phyloP scores from a whole-genome alignment of 2,113 vertebrate species.

The Craseonycteris thonglongyai region DNA sequence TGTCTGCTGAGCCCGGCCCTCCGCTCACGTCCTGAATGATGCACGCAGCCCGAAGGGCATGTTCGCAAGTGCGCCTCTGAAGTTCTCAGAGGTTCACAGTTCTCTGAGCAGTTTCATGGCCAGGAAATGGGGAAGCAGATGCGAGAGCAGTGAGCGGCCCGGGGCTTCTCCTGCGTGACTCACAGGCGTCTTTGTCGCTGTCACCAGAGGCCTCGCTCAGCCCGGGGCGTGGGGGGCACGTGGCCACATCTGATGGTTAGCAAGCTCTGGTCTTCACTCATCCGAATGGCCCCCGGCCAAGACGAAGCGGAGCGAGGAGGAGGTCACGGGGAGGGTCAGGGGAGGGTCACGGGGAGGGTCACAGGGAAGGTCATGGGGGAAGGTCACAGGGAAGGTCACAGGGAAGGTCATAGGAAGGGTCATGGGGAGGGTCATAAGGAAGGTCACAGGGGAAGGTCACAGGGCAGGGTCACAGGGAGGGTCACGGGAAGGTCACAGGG shows the following conservation, averaged over 20 bases:
- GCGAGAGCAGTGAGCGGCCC: slow-evolving; percentile 51
- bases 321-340: not conserved
- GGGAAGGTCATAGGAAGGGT: too few species aligned
- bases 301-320: not conserved
- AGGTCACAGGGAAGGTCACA: too few species aligned
- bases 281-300: not conserved
- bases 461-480: too few species aligned
- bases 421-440: too few species aligned
- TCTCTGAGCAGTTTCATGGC: slow-evolving; percentile 70
- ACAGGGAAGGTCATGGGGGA: too few species aligned
- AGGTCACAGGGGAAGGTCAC: too few species aligned
- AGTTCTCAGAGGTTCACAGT: slow-evolving; percentile 72
- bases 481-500: too few species aligned
- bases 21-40: slow-evolving; percentile 55
- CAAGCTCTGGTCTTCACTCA: not conserved
- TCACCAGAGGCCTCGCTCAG: not conserved
- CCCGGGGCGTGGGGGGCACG: not conserved
- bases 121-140: slow-evolving; percentile 63
- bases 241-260: slow-evolving; percentile 26
- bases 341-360: too few species aligned
- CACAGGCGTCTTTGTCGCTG: slow-evolving; percentile 31
- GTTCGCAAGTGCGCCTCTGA: slow-evolving; percentile 66
- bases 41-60: slow-evolving; percentile 58
- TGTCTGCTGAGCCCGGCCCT: slow-evolving; percentile 1
- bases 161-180: slow-evolving; percentile 53